Conservation (phyloP, 2,797 vertebrate genomes). For the Moxostoma hubbsi region DNA sequence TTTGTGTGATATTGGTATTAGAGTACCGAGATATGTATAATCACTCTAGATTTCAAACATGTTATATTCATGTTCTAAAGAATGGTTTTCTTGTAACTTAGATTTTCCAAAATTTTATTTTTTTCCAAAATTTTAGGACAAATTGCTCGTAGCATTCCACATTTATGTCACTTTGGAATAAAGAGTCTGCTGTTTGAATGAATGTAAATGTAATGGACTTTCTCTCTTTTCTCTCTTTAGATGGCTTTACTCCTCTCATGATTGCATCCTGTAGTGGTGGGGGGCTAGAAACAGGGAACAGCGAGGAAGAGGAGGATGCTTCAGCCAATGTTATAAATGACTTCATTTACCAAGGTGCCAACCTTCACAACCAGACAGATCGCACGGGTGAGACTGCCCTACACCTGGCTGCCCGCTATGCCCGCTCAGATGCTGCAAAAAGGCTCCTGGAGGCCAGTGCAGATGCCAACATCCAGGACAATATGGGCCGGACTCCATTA, state of each 20-base stretch:
- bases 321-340: slow-evolving; percentile 92
- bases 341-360: slow-evolving; percentile 97
- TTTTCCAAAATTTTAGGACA: too few relatives aligned
- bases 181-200: not conserved
- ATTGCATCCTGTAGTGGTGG: slow-evolving; percentile 97
- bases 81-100: not conserved
- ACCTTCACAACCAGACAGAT: slow-evolving; percentile 95
- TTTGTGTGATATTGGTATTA: too few relatives aligned
- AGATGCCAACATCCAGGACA: slow-evolving; percentile 95
- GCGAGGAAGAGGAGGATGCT: slow-evolving; percentile 94
- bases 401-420: slow-evolving; percentile 93
- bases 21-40: too few relatives aligned
- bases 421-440: slow-evolving; percentile 94
- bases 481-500: slow-evolving; percentile 94
- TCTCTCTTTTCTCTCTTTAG: slow-evolving; percentile 66
- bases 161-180: not conserved
- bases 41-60: too few relatives aligned
- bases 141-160: too few relatives aligned
- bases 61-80: not conserved
- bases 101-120: not conserved
- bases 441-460: slow-evolving; percentile 95
- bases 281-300: slow-evolving; percentile 92
- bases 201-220: not conserved
- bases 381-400: slow-evolving; percentile 94
- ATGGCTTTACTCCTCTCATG: slow-evolving; percentile 97